Base-by-base conservation (phyloP, 2,888 invertebrate species). In the Pandemis heparana region DNA sequence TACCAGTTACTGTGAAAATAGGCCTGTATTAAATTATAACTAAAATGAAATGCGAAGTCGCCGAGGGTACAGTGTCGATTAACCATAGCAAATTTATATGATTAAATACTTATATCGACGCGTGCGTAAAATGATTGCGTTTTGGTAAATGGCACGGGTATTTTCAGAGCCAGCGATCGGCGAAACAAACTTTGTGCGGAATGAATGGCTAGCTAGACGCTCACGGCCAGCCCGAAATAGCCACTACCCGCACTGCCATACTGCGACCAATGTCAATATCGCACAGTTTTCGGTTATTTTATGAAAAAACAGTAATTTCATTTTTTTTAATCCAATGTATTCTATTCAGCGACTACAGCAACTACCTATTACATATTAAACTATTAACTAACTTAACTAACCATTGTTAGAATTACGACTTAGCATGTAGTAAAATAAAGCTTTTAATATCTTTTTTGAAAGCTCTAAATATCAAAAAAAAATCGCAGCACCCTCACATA, bases 211-310 rank as follows among this genome's bases (percentile, higher is more conserved):
- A 83, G 86, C 81, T 84, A 83, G 85, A 78, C 84, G 82, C 83
- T 91, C 92, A 91, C 83, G 91, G 92, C 79, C 92, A 84, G 85
- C 85, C 89, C 76, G 84, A 92, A 93, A 92, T 92, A 92, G 87
- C 85, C 85, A 79, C 81, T 81, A 83, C 84, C 81, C 83, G 77
- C 85, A 83, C 85, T 60, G 82, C 84, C 82, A 83, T 78, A 76
- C 78, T 78, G 78, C 80, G 83, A 81, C 79, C 87, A 89, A 89
- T 90, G 90, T 90, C 91, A 90, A 90, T 89, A 89, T 77, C 83
- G 83, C 79, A 79, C 80, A 80, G 79, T 78, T 79, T 80, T 74
- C 72, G 64, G 75, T 78, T 38, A 70, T 41, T 41, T 7, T 12
- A 9, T 46, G 8, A 18, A 65, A 65, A 56, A 56, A 5, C 43